Percentiles rank a stretch among this genome's conserved stretches.
Conservation (phyloP, 2,797 vertebrate genomes). For the Pyrocephalus nanus region DNA sequence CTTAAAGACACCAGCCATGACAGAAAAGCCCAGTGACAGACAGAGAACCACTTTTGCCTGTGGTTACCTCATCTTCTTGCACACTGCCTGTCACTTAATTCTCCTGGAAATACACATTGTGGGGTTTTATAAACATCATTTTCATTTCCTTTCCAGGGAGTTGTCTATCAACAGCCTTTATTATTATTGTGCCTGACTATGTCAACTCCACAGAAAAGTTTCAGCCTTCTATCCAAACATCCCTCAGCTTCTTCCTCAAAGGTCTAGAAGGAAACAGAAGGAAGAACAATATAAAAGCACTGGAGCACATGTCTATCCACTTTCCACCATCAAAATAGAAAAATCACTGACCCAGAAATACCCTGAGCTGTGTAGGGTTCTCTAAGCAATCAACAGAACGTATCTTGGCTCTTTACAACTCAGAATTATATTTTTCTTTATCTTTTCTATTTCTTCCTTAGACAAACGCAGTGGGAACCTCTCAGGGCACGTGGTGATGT, state of each 20-base stretch:
- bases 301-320: constrained; percentile 15
- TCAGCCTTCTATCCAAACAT: constrained; percentile 1
- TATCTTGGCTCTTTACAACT: not conserved
- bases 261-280: not conserved
- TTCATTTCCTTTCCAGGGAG: constrained; percentile 12
- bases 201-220: not conserved
- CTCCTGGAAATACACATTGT: not conserved
- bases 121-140: not conserved
- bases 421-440: not conserved
- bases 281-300: constrained; percentile 37
- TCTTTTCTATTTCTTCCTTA: not conserved
- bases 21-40: not conserved
- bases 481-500: not conserved
- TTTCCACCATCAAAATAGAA: not conserved
- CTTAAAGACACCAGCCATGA: not conserved
- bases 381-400: not conserved
- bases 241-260: constrained; percentile 23
- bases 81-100: not conserved
- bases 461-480: not conserved
- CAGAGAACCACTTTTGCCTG: not conserved
- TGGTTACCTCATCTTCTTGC: not conserved
- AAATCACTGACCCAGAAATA: constrained; percentile 50
- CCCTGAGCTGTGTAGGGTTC: not conserved
- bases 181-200: not conserved
- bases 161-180: constrained; percentile 3